phyloP scores from a whole-genome alignment of 2,888 invertebrate genomes.

The Ophonus ardosiacus region DNA sequence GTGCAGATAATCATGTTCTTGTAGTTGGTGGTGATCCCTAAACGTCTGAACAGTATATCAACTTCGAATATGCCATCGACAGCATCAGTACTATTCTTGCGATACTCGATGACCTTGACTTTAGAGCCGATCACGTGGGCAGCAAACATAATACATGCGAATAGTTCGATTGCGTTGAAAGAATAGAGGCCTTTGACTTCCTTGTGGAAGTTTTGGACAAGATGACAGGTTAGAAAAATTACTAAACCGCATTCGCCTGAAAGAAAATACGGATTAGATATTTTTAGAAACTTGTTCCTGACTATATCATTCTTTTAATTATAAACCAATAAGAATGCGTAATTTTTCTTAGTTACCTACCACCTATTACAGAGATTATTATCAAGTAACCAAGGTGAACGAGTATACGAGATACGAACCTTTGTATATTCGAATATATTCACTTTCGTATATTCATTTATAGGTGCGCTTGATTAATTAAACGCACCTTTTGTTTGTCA shows the following conservation, averaged over 20 bases:
- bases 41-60: background rate
- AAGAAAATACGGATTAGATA: background rate
- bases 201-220: background rate
- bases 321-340: no score
- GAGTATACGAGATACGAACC: no score
- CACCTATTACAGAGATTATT: no score
- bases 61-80: background rate
- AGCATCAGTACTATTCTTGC: background rate
- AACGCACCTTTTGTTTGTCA: no score
- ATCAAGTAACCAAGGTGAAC: no score
- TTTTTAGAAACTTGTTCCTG: background rate
- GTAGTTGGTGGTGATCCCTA: constrained; percentile 2
- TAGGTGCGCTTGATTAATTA: no score
- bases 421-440: no score
- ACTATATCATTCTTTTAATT: no score
- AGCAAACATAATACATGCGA: constrained; percentile 18
- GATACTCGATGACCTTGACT: background rate
- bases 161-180: constrained; percentile 19
- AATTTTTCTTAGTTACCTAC: no score
- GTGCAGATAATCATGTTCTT: background rate
- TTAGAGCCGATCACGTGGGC: constrained; percentile 13
- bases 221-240: background rate
- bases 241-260: background rate
- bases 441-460: no score
- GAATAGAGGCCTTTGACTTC: background rate